Conservation (phyloP, 1,140 invertebrate genomes). For the Aphis craccivora region DNA sequence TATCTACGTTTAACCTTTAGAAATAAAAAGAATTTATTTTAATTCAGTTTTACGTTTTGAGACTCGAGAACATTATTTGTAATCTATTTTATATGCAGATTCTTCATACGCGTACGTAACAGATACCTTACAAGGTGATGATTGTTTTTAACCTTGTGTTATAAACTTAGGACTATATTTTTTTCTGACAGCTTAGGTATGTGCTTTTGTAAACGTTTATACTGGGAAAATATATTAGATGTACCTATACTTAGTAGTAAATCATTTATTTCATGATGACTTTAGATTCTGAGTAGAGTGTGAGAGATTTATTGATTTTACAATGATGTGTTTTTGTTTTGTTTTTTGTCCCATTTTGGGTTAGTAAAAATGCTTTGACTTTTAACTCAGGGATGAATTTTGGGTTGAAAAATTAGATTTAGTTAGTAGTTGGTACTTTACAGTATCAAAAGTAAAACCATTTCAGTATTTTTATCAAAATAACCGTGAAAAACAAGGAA, state of each 20-base stretch:
- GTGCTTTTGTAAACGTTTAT: background rate
- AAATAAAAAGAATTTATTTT: background rate
- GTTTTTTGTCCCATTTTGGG: too few species aligned
- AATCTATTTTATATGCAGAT: slow-evolving; percentile 4
- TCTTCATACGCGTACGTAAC: background rate
- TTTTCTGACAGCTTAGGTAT: background rate
- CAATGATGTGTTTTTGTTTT: too few species aligned
- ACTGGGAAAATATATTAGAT: background rate
- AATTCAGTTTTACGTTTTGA: background rate
- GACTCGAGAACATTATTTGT: background rate
- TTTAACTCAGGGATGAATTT: too few species aligned
- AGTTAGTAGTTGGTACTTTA: too few species aligned
- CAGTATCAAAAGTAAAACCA: too few species aligned
- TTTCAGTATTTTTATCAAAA: too few species aligned
- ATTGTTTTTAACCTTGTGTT: background rate
- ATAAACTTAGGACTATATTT: background rate
- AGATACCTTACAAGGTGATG: background rate
- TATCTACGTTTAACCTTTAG: background rate
- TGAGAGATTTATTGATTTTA: too few species aligned
- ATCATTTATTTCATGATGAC: background rate
- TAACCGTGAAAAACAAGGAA: too few species aligned
- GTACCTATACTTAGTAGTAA: background rate
- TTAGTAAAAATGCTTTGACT: too few species aligned
- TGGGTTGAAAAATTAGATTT: too few species aligned
- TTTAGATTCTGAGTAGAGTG: too few species aligned